phyloP scores from a whole-genome alignment of 2,113 vertebrate genomes.

The Stigmatopora nigra region DNA sequence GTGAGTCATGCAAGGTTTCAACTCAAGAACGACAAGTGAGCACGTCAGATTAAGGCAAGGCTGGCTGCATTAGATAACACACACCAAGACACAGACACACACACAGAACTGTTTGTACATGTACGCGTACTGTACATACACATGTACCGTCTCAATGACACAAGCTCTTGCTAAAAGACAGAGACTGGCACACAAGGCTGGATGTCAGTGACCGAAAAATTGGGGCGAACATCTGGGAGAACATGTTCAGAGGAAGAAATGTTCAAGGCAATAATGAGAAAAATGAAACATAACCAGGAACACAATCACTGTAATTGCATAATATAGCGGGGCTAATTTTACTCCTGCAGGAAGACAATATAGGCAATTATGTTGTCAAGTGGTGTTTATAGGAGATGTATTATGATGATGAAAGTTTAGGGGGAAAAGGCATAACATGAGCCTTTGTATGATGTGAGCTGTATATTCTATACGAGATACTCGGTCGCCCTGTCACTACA shows the following conservation, averaged over 20 bases:
- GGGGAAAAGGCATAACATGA: background rate
- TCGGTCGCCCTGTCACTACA: too few species aligned
- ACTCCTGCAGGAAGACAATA: background rate
- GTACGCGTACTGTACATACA: conserved; percentile 2
- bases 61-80: conserved; percentile 54
- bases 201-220: conserved; percentile 29
- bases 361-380: conserved; percentile 2
- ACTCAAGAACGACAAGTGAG: conserved; percentile 59
- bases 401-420: background rate
- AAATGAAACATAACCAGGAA: conserved; percentile 9
- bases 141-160: conserved; percentile 13
- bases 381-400: background rate
- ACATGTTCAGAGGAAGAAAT: conserved; percentile 18
- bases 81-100: conserved; percentile 11
- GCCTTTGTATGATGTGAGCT: background rate
- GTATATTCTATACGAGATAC: background rate
- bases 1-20: conserved; percentile 63
- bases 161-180: conserved; percentile 49
- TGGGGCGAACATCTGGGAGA: conserved; percentile 16
- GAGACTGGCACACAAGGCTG: conserved; percentile 56
- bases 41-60: conserved; percentile 64
- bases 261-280: conserved; percentile 19
- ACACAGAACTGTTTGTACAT: background rate
- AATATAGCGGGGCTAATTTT: conserved; percentile 10
- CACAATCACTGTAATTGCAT: conserved; percentile 16